These are phyloP conservation scores for Teleogryllus occipitalis DNA, from an alignment of 1,140 invertebrate species.

Conservation along the genomic window DNA sequence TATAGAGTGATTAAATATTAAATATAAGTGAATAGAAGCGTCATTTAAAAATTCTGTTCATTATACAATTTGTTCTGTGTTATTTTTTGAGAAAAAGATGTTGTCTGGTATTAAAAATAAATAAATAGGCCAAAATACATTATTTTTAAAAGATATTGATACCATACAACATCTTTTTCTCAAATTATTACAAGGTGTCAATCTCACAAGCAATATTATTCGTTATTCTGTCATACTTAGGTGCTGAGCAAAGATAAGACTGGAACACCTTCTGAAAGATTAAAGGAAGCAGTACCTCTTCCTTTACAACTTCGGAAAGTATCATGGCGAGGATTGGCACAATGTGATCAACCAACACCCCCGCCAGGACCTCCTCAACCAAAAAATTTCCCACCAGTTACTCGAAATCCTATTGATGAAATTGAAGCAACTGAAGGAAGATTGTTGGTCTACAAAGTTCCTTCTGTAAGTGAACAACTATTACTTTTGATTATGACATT, in stretches of 20 bases:
- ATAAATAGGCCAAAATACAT: no score
- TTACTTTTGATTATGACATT: no score
- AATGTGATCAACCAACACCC: slow-evolving; percentile 44
- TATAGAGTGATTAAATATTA: no score
- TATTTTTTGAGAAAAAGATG: no score
- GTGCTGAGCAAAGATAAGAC: slow-evolving; percentile 45
- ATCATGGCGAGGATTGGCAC: slow-evolving; percentile 48
- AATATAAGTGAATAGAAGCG: no score
- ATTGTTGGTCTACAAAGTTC: slow-evolving; percentile 69
- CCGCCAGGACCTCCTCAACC: slow-evolving; percentile 44
- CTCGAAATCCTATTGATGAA: slow-evolving; percentile 75
- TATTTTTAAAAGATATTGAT: no score
- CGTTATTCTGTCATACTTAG: slow-evolving; percentile 32
- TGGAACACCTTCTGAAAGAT: slow-evolving; percentile 44
- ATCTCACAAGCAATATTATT: no score
- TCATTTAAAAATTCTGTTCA: no score
- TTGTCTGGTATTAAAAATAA: no score
- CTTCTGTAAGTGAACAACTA: slow-evolving; percentile 45
- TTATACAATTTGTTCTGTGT: no score
- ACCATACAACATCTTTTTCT: no score
- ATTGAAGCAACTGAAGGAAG: slow-evolving; percentile 70
- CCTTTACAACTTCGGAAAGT: slow-evolving; percentile 54
- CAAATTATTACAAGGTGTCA: no score
- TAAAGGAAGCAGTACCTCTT: slow-evolving; percentile 49
- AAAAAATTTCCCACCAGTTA: slow-evolving; percentile 61